Evolutionary conservation across 2,113 vertebrate genomes (phyloP), one percentile per base, ranked within the genome.

Genomic region (Sciurus niger): DNA sequence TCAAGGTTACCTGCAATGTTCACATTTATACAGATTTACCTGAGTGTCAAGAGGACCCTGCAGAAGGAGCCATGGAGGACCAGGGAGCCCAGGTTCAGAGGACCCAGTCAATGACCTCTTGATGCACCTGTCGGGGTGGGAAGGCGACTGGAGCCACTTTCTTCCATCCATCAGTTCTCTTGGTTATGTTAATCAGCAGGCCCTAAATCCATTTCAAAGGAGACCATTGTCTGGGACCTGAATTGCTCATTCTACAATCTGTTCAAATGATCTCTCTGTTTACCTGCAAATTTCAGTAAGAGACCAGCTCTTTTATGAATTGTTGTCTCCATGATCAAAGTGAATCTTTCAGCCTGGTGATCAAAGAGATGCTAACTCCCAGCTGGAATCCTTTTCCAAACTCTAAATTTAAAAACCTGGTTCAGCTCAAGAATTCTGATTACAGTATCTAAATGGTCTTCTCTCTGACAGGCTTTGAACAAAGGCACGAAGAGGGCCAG

Each of bases 291-390:
- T 98, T 98, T 98, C 96, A 97, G 96, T 76, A 98, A 96, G 98
- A 98, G 93, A 95, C 90, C 90, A 96, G 93, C 95, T 98, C 97
- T 98, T 98, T 98, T 97, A 97, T 96, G 96, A 98, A 98, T 97
- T 97, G 96, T 98, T 98, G 97, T 98, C 97, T 98, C 96, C 92
- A 65, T 98, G 98, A 98, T 98, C 98, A 98, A 99, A 98, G 98
- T 67, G 94, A 98, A 95, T 97, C 92, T 65, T 97, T 98, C 98
- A 98, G 97, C 97, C 95, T 68, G 82, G 95, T 97, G 98, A 98
- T 98, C 98, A 98, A 98, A 98, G 98, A 96, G 95, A 98, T 94
- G 94, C 93, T 95, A 94, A 96, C 92, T 98, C 97, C 97, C 97
- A 97, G 97, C 97, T 98, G 96, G 97, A 88, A 92, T 91, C 91